These are phyloP conservation scores for Leucophora obtusa DNA, from an alignment of 2,888 invertebrate genomes.

Conservation along the genomic window DNA sequence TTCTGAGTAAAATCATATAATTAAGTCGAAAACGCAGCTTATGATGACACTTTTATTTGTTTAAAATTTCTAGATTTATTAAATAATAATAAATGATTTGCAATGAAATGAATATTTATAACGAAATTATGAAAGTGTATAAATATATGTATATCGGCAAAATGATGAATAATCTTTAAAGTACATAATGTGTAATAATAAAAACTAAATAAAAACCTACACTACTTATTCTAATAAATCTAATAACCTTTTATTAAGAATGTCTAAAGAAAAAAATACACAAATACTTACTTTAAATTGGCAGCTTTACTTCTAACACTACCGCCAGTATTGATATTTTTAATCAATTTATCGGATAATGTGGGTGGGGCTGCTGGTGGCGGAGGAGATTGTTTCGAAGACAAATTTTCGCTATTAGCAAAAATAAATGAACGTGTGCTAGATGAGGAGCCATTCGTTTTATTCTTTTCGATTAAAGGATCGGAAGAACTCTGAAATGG, in stretches of 20 bases:
- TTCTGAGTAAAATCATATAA: too few relatives aligned
- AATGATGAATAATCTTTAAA: conserved; percentile 26
- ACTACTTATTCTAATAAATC: conserved; percentile 13
- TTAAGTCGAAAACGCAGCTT: too few relatives aligned
- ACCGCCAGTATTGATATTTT: conserved; percentile 64
- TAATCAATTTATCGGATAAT: conserved; percentile 70
- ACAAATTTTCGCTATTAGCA: conserved; percentile 70
- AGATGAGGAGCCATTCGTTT: conserved; percentile 66
- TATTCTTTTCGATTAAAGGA: conserved; percentile 80
- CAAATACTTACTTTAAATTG: conserved; percentile 75
- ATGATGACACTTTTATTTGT: background rate
- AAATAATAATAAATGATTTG: conserved; percentile 18
- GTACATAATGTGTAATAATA: background rate
- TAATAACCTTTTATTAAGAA: conserved; percentile 18
- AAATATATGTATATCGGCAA: background rate
- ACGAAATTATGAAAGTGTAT: conserved; percentile 1
- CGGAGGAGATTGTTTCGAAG: conserved; percentile 66
- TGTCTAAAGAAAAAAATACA: conserved; percentile 22
- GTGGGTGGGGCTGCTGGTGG: conserved; percentile 69
- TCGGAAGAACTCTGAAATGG: conserved; percentile 81
- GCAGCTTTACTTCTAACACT: conserved; percentile 77
- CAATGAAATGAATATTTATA: conserved; percentile 40
- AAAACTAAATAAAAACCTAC: conserved; percentile 28
- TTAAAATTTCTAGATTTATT: background rate
- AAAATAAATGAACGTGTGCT: conserved; percentile 67